Evolutionary conservation across 1,140 invertebrate species (phyloP).

Genomic region (Papilio dardanus): DNA sequence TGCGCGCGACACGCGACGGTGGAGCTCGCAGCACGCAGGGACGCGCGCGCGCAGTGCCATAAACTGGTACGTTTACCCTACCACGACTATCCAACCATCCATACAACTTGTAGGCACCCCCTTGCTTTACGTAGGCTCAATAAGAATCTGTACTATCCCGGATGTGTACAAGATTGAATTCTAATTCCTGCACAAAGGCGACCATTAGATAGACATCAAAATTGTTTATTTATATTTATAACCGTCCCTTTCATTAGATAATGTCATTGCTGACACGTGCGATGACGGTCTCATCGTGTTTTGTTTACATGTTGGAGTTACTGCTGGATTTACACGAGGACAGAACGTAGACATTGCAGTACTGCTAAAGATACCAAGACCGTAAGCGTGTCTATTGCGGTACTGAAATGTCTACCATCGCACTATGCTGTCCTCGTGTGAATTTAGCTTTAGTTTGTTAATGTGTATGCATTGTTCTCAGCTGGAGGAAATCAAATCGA

Average conservation of each 20-base stretch:
- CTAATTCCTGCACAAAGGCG: background rate
- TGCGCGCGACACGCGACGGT: slow-evolving; percentile 67
- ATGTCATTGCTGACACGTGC: background rate
- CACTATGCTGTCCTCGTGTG: background rate
- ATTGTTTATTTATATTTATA: slow-evolving; percentile 17
- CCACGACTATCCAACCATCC: too few species aligned
- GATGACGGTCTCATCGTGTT: slow-evolving; percentile 10
- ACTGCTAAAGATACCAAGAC: background rate
- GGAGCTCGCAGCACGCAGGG: slow-evolving; percentile 66
- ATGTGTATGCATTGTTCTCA: slow-evolving; percentile 56
- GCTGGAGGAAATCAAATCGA: slow-evolving; percentile 85
- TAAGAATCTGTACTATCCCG: background rate
- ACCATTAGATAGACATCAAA: background rate
- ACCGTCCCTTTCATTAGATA: background rate
- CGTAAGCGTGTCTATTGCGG: background rate
- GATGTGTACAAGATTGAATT: background rate
- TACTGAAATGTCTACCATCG: background rate
- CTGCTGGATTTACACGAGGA: background rate
- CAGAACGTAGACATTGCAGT: background rate
- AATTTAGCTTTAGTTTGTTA: slow-evolving; percentile 20
- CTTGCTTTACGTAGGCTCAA: too few species aligned
- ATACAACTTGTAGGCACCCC: too few species aligned
- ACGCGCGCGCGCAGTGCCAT: slow-evolving; percentile 73
- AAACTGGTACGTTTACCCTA: slow-evolving; percentile 63
- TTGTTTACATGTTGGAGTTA: background rate